Conservation (phyloP, 1,140 invertebrate species). For the Lepeophtheirus salmonis region DNA sequence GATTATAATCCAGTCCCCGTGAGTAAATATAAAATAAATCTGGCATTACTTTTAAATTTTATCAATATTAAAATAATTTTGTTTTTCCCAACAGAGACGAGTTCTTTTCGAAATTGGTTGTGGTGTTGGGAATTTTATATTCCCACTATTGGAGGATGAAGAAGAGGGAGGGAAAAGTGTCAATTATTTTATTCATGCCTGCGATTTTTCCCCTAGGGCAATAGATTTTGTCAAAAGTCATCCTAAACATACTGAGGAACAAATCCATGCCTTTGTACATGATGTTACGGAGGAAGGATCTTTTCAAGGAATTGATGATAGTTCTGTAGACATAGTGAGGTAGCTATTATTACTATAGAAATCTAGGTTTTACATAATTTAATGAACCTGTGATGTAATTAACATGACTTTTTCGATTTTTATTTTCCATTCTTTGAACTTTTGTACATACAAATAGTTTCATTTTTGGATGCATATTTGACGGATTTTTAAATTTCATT, state of each 20-base stretch:
- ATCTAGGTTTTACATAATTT: no score
- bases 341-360: constrained; percentile 60
- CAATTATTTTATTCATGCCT: constrained; percentile 68
- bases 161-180: constrained; percentile 26
- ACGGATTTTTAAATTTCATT: no score
- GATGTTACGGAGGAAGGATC: constrained; percentile 38
- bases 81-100: no score
- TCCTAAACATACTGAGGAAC: constrained; percentile 38
- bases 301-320: constrained; percentile 19
- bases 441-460: no score
- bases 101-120: constrained; percentile 74
- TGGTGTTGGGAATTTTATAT: constrained; percentile 91
- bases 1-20: background rate
- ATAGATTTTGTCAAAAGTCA: constrained; percentile 61
- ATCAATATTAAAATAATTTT: constrained; percentile 12
- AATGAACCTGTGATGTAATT: no score
- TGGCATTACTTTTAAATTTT: background rate
- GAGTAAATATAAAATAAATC: background rate
- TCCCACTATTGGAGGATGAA: constrained; percentile 66
- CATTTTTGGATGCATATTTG: no score
- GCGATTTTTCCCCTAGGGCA: constrained; percentile 80
- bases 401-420: no score
- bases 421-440: no score
- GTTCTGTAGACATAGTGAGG: constrained; percentile 37
- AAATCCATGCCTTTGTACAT: constrained; percentile 49